These are phyloP conservation scores for Okamejei kenojei DNA, from an alignment of 2,797 vertebrate genomes.

Conservation along the genomic window DNA sequence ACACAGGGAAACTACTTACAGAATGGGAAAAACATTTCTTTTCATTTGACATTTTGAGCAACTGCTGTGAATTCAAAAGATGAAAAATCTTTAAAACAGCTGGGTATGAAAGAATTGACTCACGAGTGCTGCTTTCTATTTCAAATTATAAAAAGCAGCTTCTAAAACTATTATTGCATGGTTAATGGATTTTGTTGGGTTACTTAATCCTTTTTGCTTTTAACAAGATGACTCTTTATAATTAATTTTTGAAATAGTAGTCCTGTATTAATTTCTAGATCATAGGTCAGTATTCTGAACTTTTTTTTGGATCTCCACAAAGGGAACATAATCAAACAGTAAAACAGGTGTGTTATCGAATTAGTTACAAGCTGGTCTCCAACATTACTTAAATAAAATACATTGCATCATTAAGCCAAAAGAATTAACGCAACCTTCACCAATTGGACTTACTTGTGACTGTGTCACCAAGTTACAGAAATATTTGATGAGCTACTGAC, in stretches of 20 bases:
- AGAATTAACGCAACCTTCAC: too few species aligned
- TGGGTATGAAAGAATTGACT: background rate
- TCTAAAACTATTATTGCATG: background rate
- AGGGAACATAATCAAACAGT: background rate
- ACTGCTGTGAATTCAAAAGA: background rate
- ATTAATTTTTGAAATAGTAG: background rate
- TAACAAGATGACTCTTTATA: background rate
- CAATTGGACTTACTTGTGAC: background rate
- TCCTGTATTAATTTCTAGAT: background rate
- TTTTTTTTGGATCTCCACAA: background rate
- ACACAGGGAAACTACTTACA: background rate
- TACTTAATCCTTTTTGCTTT: background rate
- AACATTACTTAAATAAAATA: background rate
- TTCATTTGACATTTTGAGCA: background rate
- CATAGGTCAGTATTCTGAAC: background rate
- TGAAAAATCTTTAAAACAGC: background rate
- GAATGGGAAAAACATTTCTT: background rate
- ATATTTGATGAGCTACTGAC: background rate
- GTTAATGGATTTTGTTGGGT: background rate
- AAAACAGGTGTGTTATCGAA: background rate
- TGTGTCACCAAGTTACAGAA: slow-evolving; percentile 10
- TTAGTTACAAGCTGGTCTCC: background rate
- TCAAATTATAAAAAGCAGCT: background rate
- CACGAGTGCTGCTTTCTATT: background rate
- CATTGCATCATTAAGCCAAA: background rate